phyloP scores from a whole-genome alignment of 2,113 vertebrate species.

The Micromys minutus region DNA sequence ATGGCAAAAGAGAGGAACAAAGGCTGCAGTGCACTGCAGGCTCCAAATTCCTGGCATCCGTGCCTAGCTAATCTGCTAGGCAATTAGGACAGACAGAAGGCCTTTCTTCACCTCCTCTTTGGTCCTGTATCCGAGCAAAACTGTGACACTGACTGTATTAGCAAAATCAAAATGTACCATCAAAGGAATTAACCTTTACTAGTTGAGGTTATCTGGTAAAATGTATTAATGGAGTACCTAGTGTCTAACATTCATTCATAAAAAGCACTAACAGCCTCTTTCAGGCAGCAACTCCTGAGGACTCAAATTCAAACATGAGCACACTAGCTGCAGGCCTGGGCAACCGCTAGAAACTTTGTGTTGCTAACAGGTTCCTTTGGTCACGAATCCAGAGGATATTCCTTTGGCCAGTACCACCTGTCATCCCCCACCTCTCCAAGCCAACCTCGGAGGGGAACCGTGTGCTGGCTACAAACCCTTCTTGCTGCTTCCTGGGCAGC shows the following conservation, averaged over 20 bases:
- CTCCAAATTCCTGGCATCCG: constrained; percentile 83
- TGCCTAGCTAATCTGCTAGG: constrained; percentile 78
- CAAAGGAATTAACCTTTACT: not conserved
- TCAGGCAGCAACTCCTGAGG: not conserved
- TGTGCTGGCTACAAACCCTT: not conserved
- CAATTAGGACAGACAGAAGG: constrained; percentile 80
- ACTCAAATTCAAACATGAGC: not conserved
- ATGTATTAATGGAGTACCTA: not conserved
- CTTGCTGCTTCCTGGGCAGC: not conserved
- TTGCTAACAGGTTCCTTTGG: not conserved
- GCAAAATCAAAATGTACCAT: not conserved
- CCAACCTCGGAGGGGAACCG: not conserved
- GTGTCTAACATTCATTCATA: not conserved
- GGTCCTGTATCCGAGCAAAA: not conserved
- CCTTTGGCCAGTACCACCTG: not conserved
- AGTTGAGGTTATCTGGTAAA: constrained; percentile 15
- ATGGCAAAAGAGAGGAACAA: not conserved
- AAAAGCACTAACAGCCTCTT: not conserved
- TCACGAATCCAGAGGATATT: not conserved
- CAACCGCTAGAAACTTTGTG: not conserved
- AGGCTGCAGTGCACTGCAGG: constrained; percentile 75
- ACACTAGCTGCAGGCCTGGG: not conserved
- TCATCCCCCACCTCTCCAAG: not conserved
- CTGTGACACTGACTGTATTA: not conserved
- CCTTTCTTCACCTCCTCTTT: constrained; percentile 27